Base-by-base conservation (phyloP, 2,888 invertebrate genomes). In the Xanthorhoe spadicearia region DNA sequence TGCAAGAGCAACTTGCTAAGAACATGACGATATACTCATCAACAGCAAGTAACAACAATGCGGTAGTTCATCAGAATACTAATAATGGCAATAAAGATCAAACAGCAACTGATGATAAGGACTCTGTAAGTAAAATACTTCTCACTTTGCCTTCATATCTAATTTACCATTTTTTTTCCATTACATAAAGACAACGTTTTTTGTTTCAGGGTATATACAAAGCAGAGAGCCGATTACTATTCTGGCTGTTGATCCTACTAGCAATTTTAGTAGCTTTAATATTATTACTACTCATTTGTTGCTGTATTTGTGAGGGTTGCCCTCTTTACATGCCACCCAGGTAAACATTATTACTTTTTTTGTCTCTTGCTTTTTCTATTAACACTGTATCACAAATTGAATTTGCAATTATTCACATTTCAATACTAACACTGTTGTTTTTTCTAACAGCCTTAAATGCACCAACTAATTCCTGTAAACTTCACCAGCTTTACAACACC, bases 281-380 rank as follows among this genome's bases (percentile, higher is more conserved):
- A 10, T 94, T 97, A 72, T 87, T 97, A 65, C 94, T 95, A 60
- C 91, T 97, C 56, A 94, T 97, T 70, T 93, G 97, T 67, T 98
- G 97, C 87, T 97, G 97, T 81, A 95, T 97, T 71, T 97, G 97
- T 82, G 96, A 96, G 76, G 96, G 96, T 78, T 97, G 97, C 81
- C 97, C 97, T n/a, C 94, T 97, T 59, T 97, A 96, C 78, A 95
- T 95, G 89, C 96, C 96, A 60, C 95, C 96, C 59, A 95, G 96
- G 95, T 95, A 94, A 88, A 76, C 81, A 38, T 19, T 43, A 50
- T 32, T 61, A 68, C 62, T 43, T 67, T 68, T 61, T 38, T n/a
- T 57, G 43, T 23, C 1, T 15, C 65, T 68, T 51, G 68, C 59
- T 70, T 68, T 51, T 32, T 54, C 50, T 54, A 57, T 58, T 61